Evolutionary conservation across 2,113 vertebrate species (phyloP).

Genomic region (Cinclus cinclus): DNA sequence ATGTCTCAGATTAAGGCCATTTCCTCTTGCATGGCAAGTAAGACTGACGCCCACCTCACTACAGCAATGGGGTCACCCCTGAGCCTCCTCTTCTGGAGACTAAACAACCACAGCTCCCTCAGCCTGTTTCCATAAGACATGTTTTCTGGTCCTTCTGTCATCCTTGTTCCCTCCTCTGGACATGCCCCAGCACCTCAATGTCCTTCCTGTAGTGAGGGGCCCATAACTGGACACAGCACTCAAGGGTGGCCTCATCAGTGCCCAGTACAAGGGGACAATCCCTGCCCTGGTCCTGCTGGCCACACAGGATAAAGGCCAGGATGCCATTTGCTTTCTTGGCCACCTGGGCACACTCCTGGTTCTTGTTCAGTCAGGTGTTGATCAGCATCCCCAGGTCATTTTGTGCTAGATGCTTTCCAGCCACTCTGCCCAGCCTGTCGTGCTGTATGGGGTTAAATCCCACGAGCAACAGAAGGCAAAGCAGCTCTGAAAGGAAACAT

Average conservation of each 20-base stretch:
- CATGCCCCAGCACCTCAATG: background rate
- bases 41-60: fast-evolving
- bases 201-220: background rate
- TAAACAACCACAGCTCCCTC: background rate
- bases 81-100: background rate
- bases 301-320: background rate
- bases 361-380: background rate
- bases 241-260: background rate
- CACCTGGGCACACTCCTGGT: background rate
- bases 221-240: background rate
- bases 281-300: background rate
- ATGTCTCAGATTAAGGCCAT: background rate
- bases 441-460: background rate
- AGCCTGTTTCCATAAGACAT: background rate
- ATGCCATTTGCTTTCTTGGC: background rate
- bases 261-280: background rate
- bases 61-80: fast-evolving
- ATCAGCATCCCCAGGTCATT: background rate
- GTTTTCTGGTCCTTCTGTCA: background rate
- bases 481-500: background rate
- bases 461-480: background rate
- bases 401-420: background rate
- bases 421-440: background rate
- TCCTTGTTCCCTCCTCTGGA: background rate
- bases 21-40: fast-evolving